phyloP scores from a whole-genome alignment of 2,888 invertebrate species.

The Hyposoter didymator region DNA sequence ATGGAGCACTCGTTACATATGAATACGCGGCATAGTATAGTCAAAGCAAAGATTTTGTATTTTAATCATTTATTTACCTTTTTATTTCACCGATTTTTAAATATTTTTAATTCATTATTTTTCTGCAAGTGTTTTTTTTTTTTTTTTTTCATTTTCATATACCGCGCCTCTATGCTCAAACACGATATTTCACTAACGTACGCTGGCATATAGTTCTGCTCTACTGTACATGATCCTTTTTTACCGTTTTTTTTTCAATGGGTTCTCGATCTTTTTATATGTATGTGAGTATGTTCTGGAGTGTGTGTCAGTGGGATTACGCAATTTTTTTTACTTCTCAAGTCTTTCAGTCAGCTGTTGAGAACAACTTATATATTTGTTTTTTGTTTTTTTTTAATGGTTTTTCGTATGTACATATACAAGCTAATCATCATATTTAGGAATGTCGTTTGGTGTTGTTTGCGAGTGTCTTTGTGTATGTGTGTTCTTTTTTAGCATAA shows the following conservation, averaged over 20 bases:
- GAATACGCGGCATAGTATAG: conserved; percentile 61
- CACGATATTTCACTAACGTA: conserved; percentile 52
- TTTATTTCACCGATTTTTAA: not conserved
- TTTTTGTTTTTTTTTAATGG: conserved; percentile 21
- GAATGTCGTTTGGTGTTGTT: conserved; percentile 65
- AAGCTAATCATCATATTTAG: conserved; percentile 67
- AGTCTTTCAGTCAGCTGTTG: conserved; percentile 64
- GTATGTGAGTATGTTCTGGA: conserved; percentile 14
- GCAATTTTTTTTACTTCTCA: conserved; percentile 53
- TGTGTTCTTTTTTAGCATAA: conserved; percentile 48
- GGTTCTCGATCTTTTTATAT: conserved; percentile 43
- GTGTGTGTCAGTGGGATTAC: conserved; percentile 37
- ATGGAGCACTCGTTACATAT: conserved; percentile 57
- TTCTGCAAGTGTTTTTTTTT: conserved; percentile 8
- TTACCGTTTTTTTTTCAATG: conserved; percentile 16
- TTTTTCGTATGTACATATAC: conserved; percentile 53
- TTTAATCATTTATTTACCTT: conserved; percentile 10
- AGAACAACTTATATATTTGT: conserved; percentile 56
- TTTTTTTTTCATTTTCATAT: conserved; percentile 26
- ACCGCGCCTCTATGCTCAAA: conserved; percentile 59
- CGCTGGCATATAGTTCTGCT: conserved; percentile 55
- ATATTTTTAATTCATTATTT: not conserved
- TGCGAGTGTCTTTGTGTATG: conserved; percentile 16
- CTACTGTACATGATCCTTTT: conserved; percentile 55
- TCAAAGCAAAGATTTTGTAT: conserved; percentile 56